Evolutionary conservation across 2,797 vertebrate species (phyloP), one percentile per base, ranked within the genome.

Genomic region (Arrhamphus sclerolepis): DNA sequence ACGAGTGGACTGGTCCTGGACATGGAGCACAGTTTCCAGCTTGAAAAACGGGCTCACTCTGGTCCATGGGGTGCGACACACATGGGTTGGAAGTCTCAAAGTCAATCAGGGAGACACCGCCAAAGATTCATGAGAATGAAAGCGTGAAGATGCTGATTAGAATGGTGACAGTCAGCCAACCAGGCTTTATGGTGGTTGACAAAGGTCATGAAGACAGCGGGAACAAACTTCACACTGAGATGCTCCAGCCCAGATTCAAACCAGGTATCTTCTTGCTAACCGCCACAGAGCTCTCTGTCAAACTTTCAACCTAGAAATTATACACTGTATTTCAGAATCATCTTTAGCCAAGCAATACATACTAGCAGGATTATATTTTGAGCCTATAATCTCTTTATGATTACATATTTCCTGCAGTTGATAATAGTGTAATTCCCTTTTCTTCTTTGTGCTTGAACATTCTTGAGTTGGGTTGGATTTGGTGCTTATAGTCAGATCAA

Each of bases 401-500:
- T 51, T 42, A 60, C 46, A 10, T 49, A 56, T 74, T 46, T 41
- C 5, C 16, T 40, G 9, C 40, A 31, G 38, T 62, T 80, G 68
- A 69, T 62, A 68, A 66, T 72, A 52, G 74, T 61, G 17, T 17
- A 19, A 43, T 64, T 66, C 65, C 13, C 52, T 31, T 46, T 54
- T 14, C 41, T 58, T 61, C 39, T 57, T 52, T 56, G 44, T 57
- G 54, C 69, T 55, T 64, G 70, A 80, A 76, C 68, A 66, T 2
- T 49, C 43, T 61, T 69, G 57, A 66, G 65, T 38, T 60, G 42
- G 70, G 61, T 14, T 52, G 57, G 78, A 68, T 75, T 42, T 46
- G 66, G 49, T 67, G 70, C 72, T 75, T 40, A n/a, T n/a, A 69
- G 70, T 76, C 63, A 75, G 67, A 72, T 78, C 71, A 78, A 71